A percentile compares a stretch with the other conserved stretches of the same genome.
phyloP scores from a whole-genome alignment of 2,888 invertebrate genomes.

The Biston stratarius region DNA sequence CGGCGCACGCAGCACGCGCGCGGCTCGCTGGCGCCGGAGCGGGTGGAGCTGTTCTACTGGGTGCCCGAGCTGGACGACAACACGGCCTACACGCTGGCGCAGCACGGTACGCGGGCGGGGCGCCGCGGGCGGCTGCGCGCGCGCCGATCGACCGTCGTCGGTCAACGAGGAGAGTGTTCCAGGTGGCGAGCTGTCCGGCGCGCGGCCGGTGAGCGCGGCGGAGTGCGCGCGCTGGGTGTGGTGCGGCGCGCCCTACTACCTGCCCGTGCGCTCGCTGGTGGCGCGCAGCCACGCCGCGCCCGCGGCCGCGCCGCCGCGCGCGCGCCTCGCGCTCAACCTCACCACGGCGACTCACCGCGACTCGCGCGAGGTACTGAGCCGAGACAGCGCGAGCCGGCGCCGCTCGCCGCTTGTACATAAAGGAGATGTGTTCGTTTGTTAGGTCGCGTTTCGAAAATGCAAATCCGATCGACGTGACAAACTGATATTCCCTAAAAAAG shows the following conservation, averaged over 20 bases:
- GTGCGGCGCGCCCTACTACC: constrained; percentile 93
- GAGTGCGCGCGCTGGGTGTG: constrained; percentile 89
- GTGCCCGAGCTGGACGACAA: constrained; percentile 91
- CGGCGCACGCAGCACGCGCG: constrained; percentile 85
- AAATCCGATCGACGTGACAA: too few species aligned
- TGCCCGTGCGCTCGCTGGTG: constrained; percentile 90
- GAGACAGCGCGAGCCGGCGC: too few species aligned
- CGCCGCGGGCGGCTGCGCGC: constrained; percentile 83
- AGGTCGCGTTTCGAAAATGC: too few species aligned
- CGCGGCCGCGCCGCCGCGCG: constrained; percentile 55
- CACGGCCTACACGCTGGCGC: constrained; percentile 83
- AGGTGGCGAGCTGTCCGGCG: constrained; percentile 68
- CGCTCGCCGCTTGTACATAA: too few species aligned
- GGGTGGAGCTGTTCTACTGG: constrained; percentile 86
- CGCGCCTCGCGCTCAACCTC: constrained; percentile 35
- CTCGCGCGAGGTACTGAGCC: constrained; percentile 4
- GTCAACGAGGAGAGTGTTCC: too few species aligned
- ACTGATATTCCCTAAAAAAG: too few species aligned
- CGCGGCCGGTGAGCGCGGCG: constrained; percentile 82
- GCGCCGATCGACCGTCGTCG: too few species aligned
- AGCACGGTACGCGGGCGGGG: constrained; percentile 52
- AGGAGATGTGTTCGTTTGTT: too few species aligned
- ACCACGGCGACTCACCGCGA: constrained; percentile 32
- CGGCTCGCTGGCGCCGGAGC: constrained; percentile 68
- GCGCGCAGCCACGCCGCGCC: constrained; percentile 86